Conservation (phyloP, 2,113 vertebrate species). For the Brevimyrus niger region DNA sequence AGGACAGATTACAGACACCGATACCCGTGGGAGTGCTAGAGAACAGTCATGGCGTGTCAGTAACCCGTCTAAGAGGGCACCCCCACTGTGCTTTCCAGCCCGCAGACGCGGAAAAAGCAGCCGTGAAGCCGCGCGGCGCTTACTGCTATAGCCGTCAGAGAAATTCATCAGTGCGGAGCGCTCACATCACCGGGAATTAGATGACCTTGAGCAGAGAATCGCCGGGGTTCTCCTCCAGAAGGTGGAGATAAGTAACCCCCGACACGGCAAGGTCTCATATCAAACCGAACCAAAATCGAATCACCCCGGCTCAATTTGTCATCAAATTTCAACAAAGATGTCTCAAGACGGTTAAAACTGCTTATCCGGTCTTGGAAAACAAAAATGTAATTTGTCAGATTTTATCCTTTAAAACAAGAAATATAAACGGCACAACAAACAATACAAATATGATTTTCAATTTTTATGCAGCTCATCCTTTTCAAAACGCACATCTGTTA, state of each 20-base stretch:
- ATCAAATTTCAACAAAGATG: neutral
- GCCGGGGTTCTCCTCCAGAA: neutral
- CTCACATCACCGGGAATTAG: neutral
- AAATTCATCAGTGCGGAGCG: neutral
- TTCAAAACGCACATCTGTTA: neutral
- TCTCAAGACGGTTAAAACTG: neutral
- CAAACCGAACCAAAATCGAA: neutral
- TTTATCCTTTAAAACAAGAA: neutral
- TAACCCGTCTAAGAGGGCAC: neutral
- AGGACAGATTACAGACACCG: neutral
- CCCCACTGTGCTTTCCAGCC: conserved; percentile 4
- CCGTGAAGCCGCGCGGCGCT: neutral
- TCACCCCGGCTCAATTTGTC: neutral
- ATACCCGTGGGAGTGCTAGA: neutral
- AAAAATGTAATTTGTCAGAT: neutral
- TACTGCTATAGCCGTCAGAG: conserved; percentile 11
- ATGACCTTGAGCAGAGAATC: conserved; percentile 5
- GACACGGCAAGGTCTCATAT: neutral
- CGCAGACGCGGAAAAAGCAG: neutral
- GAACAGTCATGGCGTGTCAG: neutral
- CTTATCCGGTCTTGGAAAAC: neutral
- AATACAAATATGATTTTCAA: neutral
- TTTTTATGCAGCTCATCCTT: neutral
- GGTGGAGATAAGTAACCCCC: neutral
- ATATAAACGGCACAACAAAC: neutral